Conservation (phyloP, 23 tunicate species). For the Phallusia fumigata region DNA sequence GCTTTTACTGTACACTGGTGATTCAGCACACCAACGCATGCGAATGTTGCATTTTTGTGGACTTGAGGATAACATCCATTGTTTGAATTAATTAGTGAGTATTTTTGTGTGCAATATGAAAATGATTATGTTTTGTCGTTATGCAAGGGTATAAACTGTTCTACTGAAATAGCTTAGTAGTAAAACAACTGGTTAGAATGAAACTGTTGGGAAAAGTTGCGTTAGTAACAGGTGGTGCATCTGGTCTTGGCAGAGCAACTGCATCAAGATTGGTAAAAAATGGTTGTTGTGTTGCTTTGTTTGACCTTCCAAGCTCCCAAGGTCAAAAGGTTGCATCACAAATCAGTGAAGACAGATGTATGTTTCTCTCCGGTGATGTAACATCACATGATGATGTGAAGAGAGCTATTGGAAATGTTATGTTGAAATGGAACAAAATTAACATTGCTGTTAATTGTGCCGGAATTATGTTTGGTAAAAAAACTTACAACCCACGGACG, state of each 20-base stretch:
- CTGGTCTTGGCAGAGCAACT: slow-evolving; percentile 97
- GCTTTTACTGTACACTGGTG: too few relatives aligned
- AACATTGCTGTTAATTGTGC: slow-evolving; percentile 92
- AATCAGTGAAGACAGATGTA: slow-evolving; percentile 50
- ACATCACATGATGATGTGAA: slow-evolving; percentile 72
- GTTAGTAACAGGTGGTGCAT: slow-evolving; percentile 96
- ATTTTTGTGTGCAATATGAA: too few relatives aligned
- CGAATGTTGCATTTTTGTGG: too few relatives aligned
- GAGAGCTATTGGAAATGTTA: slow-evolving; percentile 52
- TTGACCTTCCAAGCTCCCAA: slow-evolving; percentile 90
- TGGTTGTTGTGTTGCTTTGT: slow-evolving; percentile 84
- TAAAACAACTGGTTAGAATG: background rate
- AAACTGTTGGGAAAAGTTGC: slow-evolving; percentile 31
- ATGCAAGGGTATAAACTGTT: too few relatives aligned
- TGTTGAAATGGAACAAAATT: slow-evolving; percentile 37
- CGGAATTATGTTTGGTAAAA: slow-evolving; percentile 75
- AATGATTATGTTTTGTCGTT: too few relatives aligned
- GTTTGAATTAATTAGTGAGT: too few relatives aligned
- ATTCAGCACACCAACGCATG: too few relatives aligned
- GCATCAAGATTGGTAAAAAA: slow-evolving; percentile 57
- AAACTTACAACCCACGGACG: slow-evolving; percentile 58
- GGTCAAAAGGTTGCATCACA: slow-evolving; percentile 79
- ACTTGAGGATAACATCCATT: too few relatives aligned
- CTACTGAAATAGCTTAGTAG: background rate
- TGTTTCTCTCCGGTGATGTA: slow-evolving; percentile 92